Evolutionary conservation across 2,888 invertebrate species (phyloP).

Genomic region (Girardia tigrina): DNA sequence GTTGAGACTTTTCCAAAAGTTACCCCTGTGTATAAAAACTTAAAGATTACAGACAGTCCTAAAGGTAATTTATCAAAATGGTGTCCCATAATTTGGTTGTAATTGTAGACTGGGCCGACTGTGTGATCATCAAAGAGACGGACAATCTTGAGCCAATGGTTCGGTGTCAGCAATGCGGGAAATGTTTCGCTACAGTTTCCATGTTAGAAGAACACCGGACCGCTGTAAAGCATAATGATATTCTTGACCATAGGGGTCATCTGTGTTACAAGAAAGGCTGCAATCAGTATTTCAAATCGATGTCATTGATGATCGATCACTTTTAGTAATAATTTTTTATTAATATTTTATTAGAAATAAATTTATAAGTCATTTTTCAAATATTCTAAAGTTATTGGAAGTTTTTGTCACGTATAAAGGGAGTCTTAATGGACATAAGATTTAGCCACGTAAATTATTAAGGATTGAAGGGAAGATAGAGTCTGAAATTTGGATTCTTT

Average conservation of each 20-base stretch:
- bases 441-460: too few relatives aligned
- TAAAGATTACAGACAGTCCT: not conserved
- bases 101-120: not conserved
- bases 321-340: not conserved
- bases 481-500: too few relatives aligned
- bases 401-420: too few relatives aligned
- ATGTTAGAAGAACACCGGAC: conserved; percentile 18
- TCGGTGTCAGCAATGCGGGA: not conserved
- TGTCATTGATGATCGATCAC: conserved; percentile 26
- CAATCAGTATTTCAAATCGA: conserved; percentile 67
- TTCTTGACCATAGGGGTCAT: conserved; percentile 50
- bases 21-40: not conserved
- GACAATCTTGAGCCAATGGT: not conserved
- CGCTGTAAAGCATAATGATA: conserved; percentile 20
- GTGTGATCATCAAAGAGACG: not conserved
- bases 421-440: too few relatives aligned
- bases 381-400: too few relatives aligned
- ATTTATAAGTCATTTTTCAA: too few relatives aligned
- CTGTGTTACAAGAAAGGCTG: conserved; percentile 77
- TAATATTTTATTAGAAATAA: not conserved
- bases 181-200: not conserved
- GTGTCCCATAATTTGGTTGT: not conserved
- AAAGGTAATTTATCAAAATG: not conserved
- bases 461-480: too few relatives aligned
- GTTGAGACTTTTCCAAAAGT: not conserved